phyloP scores from a whole-genome alignment of 2,797 vertebrate species.

The Selene dorsalis region DNA sequence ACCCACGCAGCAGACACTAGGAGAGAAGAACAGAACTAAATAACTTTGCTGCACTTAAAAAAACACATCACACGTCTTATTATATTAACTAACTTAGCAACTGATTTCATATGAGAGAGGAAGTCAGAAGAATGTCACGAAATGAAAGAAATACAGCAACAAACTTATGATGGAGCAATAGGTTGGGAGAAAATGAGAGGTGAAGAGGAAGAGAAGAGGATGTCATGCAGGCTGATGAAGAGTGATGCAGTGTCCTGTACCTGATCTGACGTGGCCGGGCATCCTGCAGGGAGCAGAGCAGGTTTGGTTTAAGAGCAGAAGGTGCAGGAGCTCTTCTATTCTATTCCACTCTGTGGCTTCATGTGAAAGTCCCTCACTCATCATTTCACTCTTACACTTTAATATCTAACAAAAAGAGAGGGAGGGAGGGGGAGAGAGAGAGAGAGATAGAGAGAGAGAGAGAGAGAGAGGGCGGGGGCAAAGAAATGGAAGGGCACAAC shows the following conservation, averaged over 20 bases:
- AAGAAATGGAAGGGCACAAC: not conserved
- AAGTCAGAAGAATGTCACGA: not conserved
- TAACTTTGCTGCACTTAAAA: not conserved
- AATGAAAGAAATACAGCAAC: not conserved
- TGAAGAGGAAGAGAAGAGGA: not conserved
- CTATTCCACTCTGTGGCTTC: conserved; percentile 16
- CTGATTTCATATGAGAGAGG: not conserved
- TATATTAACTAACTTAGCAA: not conserved
- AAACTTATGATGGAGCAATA: not conserved
- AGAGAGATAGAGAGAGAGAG: not conserved
- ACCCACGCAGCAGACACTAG: conserved; percentile 59
- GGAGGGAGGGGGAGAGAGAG: not conserved
- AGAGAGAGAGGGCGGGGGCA: not conserved
- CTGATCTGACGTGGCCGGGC: conserved; percentile 58
- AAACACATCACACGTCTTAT: not conserved
- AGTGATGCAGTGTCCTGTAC: conserved; percentile 30
- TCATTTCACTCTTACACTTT: conserved; percentile 30
- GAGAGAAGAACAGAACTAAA: not conserved
- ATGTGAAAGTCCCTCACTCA: conserved; percentile 39
- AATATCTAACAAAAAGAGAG: conserved; percentile 36
- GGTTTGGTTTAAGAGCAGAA: conserved; percentile 13
- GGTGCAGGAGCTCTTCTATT: conserved; percentile 3
- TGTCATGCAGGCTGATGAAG: not conserved
- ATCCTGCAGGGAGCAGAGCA: conserved; percentile 46
- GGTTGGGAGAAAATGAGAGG: not conserved